phyloP scores from a whole-genome alignment of 2,888 invertebrate genomes.

The Parnassius glacialis region DNA sequence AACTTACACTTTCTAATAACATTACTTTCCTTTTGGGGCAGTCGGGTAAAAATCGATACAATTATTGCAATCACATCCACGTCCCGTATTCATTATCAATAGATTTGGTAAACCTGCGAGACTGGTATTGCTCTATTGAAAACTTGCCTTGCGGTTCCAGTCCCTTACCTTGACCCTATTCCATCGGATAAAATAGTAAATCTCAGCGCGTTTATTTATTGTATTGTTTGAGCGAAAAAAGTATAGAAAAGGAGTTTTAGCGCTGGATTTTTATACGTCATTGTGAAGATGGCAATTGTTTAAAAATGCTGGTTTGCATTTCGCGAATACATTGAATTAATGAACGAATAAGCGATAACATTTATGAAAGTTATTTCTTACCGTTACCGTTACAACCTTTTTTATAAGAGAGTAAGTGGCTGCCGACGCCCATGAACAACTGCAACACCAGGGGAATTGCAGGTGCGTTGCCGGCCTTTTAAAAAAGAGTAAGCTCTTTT shows the following conservation, averaged over 20 bases:
- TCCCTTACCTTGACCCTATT: constrained; percentile 18
- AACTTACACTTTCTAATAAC: too few relatives aligned
- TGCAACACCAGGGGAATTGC: too few relatives aligned
- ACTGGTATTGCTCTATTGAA: constrained; percentile 4
- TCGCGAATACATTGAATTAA: too few relatives aligned
- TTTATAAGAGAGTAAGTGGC: too few relatives aligned
- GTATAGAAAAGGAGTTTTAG: neutral
- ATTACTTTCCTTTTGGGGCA: too few relatives aligned
- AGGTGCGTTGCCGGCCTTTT: too few relatives aligned
- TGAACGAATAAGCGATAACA: too few relatives aligned
- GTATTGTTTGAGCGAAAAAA: constrained; percentile 10
- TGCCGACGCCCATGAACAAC: too few relatives aligned
- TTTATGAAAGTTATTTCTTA: too few relatives aligned
- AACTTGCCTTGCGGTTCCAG: constrained; percentile 8
- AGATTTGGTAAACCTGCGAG: constrained; percentile 1
- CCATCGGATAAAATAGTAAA: constrained; percentile 2
- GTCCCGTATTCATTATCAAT: neutral
- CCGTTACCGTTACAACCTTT: too few relatives aligned
- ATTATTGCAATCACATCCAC: neutral
- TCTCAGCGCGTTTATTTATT: constrained; percentile 8
- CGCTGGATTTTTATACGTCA: neutral
- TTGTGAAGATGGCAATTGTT: neutral
- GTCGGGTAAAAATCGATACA: neutral
- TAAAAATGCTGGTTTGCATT: neutral
- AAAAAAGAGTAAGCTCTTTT: too few relatives aligned